Evolutionary conservation across 2,797 vertebrate genomes (phyloP).

Genomic region (Phrynocephalus guinanensis): DNA sequence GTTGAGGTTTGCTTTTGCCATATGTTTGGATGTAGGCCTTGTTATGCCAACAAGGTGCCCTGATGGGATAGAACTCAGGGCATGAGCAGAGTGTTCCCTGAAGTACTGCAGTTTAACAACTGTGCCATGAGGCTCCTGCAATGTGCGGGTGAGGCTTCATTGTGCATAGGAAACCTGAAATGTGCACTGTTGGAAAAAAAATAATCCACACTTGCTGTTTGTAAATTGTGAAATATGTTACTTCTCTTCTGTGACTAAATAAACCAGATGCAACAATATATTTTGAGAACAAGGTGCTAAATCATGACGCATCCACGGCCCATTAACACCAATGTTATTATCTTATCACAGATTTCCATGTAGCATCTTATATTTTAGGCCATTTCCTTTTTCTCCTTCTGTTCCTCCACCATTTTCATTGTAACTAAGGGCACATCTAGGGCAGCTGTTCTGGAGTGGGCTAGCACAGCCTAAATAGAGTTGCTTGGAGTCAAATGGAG

Average conservation of each 20-base stretch:
- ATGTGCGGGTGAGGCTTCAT: neutral
- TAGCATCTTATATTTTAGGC: neutral
- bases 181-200: neutral
- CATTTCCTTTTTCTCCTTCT: neutral
- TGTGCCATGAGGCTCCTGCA: neutral
- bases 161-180: neutral
- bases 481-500: too few relatives aligned
- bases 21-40: too few relatives aligned
- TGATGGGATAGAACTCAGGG: too few relatives aligned
- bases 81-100: too few relatives aligned
- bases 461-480: too few relatives aligned
- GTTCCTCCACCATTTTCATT: neutral
- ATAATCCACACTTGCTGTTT: neutral
- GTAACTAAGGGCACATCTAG: too few relatives aligned
- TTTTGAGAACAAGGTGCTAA: neutral
- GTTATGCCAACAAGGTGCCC: too few relatives aligned
- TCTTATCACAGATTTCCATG: neutral
- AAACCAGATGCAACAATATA: neutral
- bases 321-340: neutral
- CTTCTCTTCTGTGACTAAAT: neutral
- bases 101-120: too few relatives aligned
- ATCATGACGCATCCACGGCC: neutral
- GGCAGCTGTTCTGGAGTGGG: too few relatives aligned
- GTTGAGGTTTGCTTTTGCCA: too few relatives aligned
- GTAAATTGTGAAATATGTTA: neutral